A percentile compares a stretch with the other conserved stretches of the same genome.
phyloP scores from a whole-genome alignment of 2,797 vertebrate genomes.

The Centroberyx gerrardi region DNA sequence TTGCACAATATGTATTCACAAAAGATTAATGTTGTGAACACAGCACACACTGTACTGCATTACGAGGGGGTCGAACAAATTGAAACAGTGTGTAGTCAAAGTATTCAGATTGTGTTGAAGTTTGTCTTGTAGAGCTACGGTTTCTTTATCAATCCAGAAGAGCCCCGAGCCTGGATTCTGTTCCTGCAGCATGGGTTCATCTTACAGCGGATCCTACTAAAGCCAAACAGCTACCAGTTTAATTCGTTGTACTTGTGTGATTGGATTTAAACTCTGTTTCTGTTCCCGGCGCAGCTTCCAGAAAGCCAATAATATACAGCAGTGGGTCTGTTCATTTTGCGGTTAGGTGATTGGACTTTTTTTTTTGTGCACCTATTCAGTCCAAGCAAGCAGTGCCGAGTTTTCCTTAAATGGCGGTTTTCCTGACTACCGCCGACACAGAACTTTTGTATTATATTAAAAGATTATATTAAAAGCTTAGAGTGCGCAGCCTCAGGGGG shows the following conservation, averaged over 20 bases:
- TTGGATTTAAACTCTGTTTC: conserved; percentile 38
- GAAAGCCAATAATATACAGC: conserved; percentile 31
- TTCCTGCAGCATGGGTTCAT: background rate
- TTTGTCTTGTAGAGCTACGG: background rate
- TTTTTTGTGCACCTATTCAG: conserved; percentile 37
- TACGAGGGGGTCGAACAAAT: background rate
- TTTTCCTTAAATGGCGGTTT: conserved; percentile 64
- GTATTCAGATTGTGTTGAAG: background rate
- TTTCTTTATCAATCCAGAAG: background rate
- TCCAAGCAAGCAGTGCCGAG: too few relatives aligned
- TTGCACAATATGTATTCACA: background rate
- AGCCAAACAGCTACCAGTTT: conserved; percentile 17
- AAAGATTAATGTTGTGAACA: background rate
- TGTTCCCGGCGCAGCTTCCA: conserved; percentile 12
- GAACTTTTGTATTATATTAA: conserved; percentile 33
- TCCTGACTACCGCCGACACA: conserved; percentile 18
- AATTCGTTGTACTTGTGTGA: conserved; percentile 21
- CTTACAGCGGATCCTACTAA: background rate
- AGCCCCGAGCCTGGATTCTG: background rate
- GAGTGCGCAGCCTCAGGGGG: background rate
- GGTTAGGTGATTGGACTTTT: conserved; percentile 37
- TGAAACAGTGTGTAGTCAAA: background rate
- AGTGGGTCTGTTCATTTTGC: conserved; percentile 28
- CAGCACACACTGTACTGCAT: background rate
- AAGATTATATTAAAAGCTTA: conserved; percentile 34